Base-by-base conservation (phyloP, 2,797 vertebrate species). In the Helicolenus hilgendorfi region DNA sequence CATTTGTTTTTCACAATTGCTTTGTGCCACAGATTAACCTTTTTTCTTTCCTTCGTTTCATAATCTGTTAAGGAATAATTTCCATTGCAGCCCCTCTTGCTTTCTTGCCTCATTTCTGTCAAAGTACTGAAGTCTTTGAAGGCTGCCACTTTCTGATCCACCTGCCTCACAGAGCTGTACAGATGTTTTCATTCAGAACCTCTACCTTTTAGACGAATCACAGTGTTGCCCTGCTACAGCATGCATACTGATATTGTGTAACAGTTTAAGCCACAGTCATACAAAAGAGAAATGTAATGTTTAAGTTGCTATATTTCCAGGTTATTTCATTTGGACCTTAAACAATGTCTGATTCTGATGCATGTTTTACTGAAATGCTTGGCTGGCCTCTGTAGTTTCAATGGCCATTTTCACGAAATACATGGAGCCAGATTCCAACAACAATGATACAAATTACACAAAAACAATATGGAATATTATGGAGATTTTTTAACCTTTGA, bases 41-140 rank as follows among this genome's bases (percentile, higher is more conserved):
- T 83, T 84, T 81, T 85, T 80, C 78, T 74, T 89, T 72, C 77
- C 83, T 65, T 89, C 77, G 84, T 92, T 91, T 92, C 69, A 77
- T 91, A 85, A 88, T 93, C 77, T 94, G 86, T 92, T 89, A 88
- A 89, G 87, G 77, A 92, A 91, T 77, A 80, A 83, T 92, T 92
- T 91, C 55, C 58, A 82, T 87, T 86, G 69, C 68, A 45, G 78
- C 81, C 72, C 53, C 82, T 78, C 74, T 72, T 84, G 65, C 84
- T 86, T 90, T 88, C 70, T 87, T 83, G 84, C 59, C 63, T 91
- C 78, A 70, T 90, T 91, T 89, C 74, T 78, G 87, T 84, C 82
- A 81, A 88, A 89, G 87, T 70, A 24, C 49, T 69, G 58, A 84
- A 72, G 49, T 83, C 82, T 93, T 87, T 88, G 76, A 90, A 94